These are phyloP conservation scores for Apotomis betuletana DNA, from an alignment of 2,888 invertebrate species.

Conservation along the genomic window DNA sequence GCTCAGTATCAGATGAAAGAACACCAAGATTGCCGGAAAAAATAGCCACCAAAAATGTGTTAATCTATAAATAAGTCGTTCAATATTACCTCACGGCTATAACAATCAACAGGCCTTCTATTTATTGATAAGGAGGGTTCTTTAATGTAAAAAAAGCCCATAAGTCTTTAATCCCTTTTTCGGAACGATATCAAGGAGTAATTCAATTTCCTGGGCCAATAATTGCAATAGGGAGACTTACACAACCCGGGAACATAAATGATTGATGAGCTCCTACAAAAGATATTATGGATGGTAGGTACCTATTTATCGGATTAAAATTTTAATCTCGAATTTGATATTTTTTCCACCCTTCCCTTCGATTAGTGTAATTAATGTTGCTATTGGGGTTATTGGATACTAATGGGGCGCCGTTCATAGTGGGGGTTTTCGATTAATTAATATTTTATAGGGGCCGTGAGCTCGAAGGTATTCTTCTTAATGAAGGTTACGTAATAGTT, in stretches of 20 bases:
- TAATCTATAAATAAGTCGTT: background rate
- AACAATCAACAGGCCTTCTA: background rate
- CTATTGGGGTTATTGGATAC: conserved; percentile 62
- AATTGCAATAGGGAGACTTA: conserved; percentile 53
- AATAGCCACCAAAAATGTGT: background rate
- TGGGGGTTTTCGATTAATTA: conserved; percentile 49
- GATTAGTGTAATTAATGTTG: conserved; percentile 67
- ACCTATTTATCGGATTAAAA: conserved; percentile 68
- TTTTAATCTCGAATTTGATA: conserved; percentile 63
- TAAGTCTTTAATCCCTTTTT: conserved; percentile 52
- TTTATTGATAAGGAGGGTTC: conserved; percentile 20
- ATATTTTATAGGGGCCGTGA: conserved; percentile 46
- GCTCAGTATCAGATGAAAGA: no score
- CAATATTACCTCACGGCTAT: conserved; percentile 1
- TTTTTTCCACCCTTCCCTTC: conserved; percentile 55
- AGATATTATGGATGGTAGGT: conserved; percentile 55
- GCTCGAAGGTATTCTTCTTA: conserved; percentile 43
- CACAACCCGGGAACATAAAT: conserved; percentile 53
- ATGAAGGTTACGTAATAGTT: background rate
- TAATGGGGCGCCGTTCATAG: conserved; percentile 50
- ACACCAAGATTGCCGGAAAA: no score
- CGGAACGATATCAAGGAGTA: conserved; percentile 55
- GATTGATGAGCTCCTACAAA: conserved; percentile 62
- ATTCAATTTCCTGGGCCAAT: conserved; percentile 62
- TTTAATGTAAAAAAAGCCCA: conserved; percentile 24